A percentile compares a stretch with the other conserved stretches of the same genome.
Evolutionary conservation across 2,888 invertebrate species (phyloP).

Genomic region (Willowsia nigromaculata): DNA sequence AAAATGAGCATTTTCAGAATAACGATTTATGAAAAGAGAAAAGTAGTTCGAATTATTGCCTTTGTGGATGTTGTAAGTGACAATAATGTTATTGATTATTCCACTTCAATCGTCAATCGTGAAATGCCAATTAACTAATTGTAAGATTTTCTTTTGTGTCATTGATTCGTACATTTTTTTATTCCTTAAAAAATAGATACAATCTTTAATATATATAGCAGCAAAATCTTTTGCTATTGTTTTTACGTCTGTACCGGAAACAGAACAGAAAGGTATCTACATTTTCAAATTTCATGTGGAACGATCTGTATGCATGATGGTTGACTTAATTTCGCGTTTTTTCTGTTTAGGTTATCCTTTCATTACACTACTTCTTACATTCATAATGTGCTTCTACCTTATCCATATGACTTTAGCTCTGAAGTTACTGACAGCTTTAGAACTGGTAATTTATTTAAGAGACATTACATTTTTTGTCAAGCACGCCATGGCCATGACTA

Average conservation of each 20-base stretch:
- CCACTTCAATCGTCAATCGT: no score
- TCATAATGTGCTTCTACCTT: constrained; percentile 68
- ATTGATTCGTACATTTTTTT: background rate
- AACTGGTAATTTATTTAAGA: constrained; percentile 58
- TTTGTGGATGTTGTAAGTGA: constrained; percentile 70
- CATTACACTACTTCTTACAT: constrained; percentile 51
- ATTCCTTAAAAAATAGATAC: constrained; percentile 27
- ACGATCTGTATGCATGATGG: background rate
- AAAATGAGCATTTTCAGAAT: constrained; percentile 63
- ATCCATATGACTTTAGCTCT: constrained; percentile 72
- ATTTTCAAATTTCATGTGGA: no score
- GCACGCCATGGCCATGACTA: background rate
- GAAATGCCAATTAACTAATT: background rate
- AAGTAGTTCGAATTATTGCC: constrained; percentile 62
- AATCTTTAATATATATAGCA: constrained; percentile 58
- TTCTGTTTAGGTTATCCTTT: constrained; percentile 70
- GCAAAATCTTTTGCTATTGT: constrained; percentile 46
- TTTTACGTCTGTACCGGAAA: constrained; percentile 49
- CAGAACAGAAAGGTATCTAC: constrained; percentile 50
- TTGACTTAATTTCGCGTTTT: no score
- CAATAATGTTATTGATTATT: background rate
- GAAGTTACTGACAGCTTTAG: constrained; percentile 60
- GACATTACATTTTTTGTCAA: background rate
- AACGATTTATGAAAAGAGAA: constrained; percentile 49
- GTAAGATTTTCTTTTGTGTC: background rate